Base-by-base conservation (phyloP, 2,888 invertebrate genomes). In the Platerodrilus igneus region DNA sequence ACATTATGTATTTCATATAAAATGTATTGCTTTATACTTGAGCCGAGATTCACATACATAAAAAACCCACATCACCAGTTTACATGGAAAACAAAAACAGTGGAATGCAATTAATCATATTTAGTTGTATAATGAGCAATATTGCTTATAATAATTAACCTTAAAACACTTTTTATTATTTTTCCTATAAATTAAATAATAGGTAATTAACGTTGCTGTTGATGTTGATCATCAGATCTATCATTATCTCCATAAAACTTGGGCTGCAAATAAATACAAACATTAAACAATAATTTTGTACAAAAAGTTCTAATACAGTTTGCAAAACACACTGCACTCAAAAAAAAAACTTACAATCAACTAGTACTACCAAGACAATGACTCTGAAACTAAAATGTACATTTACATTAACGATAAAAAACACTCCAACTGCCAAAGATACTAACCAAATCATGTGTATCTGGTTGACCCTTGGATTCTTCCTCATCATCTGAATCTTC, bases 401-500 rank as follows among this genome's bases (percentile, higher is more conserved):
- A 33, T 28, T 33, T 25, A 14, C 27, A 33, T 23, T 30, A 10
- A 37, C 34, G 25, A 34, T 36, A 23, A 23, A 26, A 39, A 32
- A 39, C 25, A 16, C 32, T 4, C n/a, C 13, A 29, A 17, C 14
- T 21, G 9, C 8, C 10, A 11, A 8, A 9, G 9, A 11, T 20
- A 53, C 58, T 69, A 61, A 80, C 82, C 78, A 81, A 76, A 64
- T 82, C 81, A 51, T 81, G 82, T 55, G 78, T 76, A 58, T 81
- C 81, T 42, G 80, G 77, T 45, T 73, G 73, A 45, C 74, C 66
- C 46, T 66, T 69, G 51, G 68, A 70, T 44, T 81, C 81, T 41
- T 82, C 83, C 21, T 85, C 85, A 41, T 83, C 83, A 51, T 83
- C 84, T 42, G 83, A 83, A 67, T 83, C 83, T 50, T 85, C 85